Evolutionary conservation across 2,888 invertebrate species (phyloP), one percentile per base, ranked within the genome.

Genomic region (Brenthis daphne): DNA sequence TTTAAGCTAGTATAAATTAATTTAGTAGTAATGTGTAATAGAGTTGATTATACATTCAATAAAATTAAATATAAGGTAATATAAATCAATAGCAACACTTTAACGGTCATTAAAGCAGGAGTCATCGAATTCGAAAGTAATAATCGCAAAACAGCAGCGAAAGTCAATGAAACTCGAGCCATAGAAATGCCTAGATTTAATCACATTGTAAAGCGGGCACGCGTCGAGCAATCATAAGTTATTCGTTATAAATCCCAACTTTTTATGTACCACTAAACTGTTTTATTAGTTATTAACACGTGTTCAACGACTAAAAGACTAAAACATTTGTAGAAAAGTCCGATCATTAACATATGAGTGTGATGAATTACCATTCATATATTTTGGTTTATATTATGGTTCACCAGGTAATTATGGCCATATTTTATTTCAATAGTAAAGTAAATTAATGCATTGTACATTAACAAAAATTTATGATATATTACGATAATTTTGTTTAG

Each of bases 221-320:
- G 85, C 83, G 84, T 80, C 84, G 77, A 82, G 81, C 82, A 85
- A 87, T 88, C 86, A 88, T 85, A 85, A 82, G 85, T 86, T 87
- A 87, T 87, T 85, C 86, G 88, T 87, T 89, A 88, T 92, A 90
- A 92, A 92, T 92, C 91, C 89, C 84, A 84, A 87, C 87, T 90
- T 92, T 92, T 92, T 90, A 92, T 91, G 90, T 87, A 87, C 90
- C 90, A 91, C 90, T 90, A 92, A 90, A 82, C 82, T 74, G 81
- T 90, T 92, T 92, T 92, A 92, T 92, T 90, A 87, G 90, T 88
- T 90, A 92, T 92, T 92, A 92, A 92, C 91, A 92, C 89, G 82
- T 92, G 90, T 89, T 90, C 83, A 88, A 87, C 82, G 85, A 80
- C 81, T 85, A 82, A 86, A 85, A 89, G 85, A 87, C 88, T 89